phyloP scores from a whole-genome alignment of 2,797 vertebrate genomes.

The Poeciliopsis infans region DNA sequence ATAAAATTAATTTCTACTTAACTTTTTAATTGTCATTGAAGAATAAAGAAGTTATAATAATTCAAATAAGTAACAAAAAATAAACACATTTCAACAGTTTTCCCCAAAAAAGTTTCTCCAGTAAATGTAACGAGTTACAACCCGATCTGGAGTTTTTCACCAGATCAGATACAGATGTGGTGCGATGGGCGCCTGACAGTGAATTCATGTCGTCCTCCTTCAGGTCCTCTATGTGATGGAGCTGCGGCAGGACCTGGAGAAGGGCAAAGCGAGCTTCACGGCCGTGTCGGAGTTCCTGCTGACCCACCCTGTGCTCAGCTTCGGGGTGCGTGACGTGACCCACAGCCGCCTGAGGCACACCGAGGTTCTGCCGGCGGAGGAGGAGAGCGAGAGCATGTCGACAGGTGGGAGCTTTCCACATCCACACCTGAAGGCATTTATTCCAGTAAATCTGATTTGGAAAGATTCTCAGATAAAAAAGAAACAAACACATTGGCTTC shows the following conservation, averaged over 20 bases:
- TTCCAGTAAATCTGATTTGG: neutral
- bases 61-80: no score
- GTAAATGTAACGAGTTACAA: no score
- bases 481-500: neutral
- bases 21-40: no score
- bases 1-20: no score
- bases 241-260: conserved; percentile 92
- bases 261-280: conserved; percentile 93
- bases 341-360: conserved; percentile 89
- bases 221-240: conserved; percentile 99
- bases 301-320: conserved; percentile 96
- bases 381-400: conserved; percentile 91
- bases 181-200: no score
- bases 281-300: conserved; percentile 97
- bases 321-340: conserved; percentile 92
- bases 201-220: neutral
- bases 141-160: no score
- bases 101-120: no score
- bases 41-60: no score
- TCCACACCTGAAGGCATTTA: neutral
- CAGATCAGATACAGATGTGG: no score
- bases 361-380: conserved; percentile 92
- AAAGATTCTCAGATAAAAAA: neutral
- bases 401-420: conserved; percentile 74
- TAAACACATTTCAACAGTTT: no score